phyloP scores from a whole-genome alignment of 2,113 vertebrate genomes.

The Zapus hudsonius region DNA sequence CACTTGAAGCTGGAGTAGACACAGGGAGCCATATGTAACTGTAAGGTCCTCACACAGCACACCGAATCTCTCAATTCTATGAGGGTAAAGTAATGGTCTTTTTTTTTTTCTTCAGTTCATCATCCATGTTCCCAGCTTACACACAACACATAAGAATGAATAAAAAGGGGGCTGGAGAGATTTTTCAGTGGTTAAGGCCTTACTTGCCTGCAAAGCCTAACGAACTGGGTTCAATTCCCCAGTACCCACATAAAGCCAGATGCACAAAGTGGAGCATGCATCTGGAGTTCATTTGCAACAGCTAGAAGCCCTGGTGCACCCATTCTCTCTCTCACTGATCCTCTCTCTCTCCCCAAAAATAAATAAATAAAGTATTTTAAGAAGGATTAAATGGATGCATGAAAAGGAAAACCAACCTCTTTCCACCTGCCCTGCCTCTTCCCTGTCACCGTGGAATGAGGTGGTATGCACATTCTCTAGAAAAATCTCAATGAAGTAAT shows the following conservation, averaged over 20 bases:
- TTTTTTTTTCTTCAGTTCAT: not conserved
- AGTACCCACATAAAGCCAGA: no score
- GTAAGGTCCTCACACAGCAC: not conserved
- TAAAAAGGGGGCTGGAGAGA: no score
- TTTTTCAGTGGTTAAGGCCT: no score
- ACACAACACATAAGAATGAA: not conserved
- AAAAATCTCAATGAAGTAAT: not conserved
- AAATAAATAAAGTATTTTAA: no score
- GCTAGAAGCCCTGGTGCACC: no score
- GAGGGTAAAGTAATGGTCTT: not conserved
- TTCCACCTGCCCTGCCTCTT: not conserved
- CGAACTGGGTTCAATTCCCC: no score
- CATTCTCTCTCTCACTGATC: no score
- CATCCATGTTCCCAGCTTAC: not conserved
- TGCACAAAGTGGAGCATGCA: no score
- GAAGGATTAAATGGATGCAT: not conserved
- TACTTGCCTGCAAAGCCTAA: no score
- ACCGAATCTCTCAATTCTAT: not conserved
- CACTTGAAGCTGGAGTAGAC: no score
- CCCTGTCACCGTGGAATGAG: not conserved
- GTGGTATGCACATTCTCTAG: fast-evolving
- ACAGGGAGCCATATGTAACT: not conserved
- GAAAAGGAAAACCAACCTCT: not conserved
- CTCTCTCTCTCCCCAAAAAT: no score
- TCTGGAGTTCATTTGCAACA: no score